phyloP scores from a whole-genome alignment of 2,113 vertebrate species.

The Ophiodon elongatus region DNA sequence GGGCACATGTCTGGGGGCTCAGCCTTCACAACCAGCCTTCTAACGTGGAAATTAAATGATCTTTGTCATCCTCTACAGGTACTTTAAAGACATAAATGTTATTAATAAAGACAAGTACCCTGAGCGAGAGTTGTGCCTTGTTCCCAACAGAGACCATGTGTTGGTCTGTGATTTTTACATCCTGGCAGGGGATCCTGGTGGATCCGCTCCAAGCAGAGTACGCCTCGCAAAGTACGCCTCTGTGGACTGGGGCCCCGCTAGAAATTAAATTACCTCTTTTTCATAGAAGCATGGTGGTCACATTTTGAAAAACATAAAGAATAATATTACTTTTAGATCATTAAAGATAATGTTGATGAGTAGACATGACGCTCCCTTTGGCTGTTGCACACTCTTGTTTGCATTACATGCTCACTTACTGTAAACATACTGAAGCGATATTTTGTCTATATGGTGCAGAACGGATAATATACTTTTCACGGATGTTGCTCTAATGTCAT shows the following conservation, averaged over 20 bases:
- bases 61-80: slow-evolving; percentile 47
- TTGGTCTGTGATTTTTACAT: slow-evolving; percentile 69
- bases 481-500: slow-evolving; percentile 51
- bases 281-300: slow-evolving; percentile 63
- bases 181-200: slow-evolving; percentile 65
- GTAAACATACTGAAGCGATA: slow-evolving; percentile 17
- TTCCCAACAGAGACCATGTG: slow-evolving; percentile 44
- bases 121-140: background rate
- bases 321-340: slow-evolving; percentile 70
- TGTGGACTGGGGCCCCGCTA: slow-evolving; percentile 69
- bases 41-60: slow-evolving; percentile 48
- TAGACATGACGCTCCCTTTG: slow-evolving; percentile 26
- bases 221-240: slow-evolving; percentile 63
- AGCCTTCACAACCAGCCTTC: slow-evolving; percentile 38
- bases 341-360: slow-evolving; percentile 67
- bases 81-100: slow-evolving; percentile 33
- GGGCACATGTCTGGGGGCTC: slow-evolving; percentile 38
- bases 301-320: slow-evolving; percentile 59
- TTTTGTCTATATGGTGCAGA: slow-evolving; percentile 29
- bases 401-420: slow-evolving; percentile 33
- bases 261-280: slow-evolving; percentile 82
- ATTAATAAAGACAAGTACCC: slow-evolving; percentile 19
- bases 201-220: slow-evolving; percentile 67
- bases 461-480: slow-evolving; percentile 65
- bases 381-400: slow-evolving; percentile 46